These are phyloP conservation scores for Stramonita haemastoma DNA, from an alignment of 2,888 invertebrate genomes.

Conservation along the genomic window DNA sequence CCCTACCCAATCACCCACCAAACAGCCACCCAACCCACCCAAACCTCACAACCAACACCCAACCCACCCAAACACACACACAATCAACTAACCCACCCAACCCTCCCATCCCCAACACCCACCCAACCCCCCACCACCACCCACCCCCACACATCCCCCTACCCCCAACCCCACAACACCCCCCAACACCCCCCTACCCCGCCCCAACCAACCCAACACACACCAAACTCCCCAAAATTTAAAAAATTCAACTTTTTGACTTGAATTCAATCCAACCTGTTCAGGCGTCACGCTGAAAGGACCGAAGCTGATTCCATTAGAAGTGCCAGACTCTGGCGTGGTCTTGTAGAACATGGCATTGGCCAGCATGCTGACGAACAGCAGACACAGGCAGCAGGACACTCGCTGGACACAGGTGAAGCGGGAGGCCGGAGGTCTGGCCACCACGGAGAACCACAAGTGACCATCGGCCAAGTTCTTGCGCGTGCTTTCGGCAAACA, in stretches of 20 bases:
- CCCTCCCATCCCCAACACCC: too few relatives aligned
- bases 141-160: too few relatives aligned
- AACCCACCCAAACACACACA: too few relatives aligned
- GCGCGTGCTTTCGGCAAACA: constrained; percentile 77
- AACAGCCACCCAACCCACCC: too few relatives aligned
- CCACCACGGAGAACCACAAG: constrained; percentile 80
- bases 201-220: too few relatives aligned
- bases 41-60: too few relatives aligned
- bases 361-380: constrained; percentile 79
- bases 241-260: too few relatives aligned
- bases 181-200: too few relatives aligned
- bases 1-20: background rate
- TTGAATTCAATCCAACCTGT: constrained; percentile 75
- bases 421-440: constrained; percentile 78
- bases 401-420: constrained; percentile 78
- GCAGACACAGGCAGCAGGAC: constrained; percentile 79
- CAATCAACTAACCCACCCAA: too few relatives aligned
- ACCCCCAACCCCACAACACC: too few relatives aligned
- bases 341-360: constrained; percentile 79
- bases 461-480: constrained; percentile 79
- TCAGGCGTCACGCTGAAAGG: constrained; percentile 78
- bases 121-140: too few relatives aligned
- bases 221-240: too few relatives aligned
- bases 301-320: constrained; percentile 76
- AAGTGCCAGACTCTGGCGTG: constrained; percentile 52